Conservation (phyloP, 2,888 invertebrate genomes). For the Nephrotoma appendiculata region DNA sequence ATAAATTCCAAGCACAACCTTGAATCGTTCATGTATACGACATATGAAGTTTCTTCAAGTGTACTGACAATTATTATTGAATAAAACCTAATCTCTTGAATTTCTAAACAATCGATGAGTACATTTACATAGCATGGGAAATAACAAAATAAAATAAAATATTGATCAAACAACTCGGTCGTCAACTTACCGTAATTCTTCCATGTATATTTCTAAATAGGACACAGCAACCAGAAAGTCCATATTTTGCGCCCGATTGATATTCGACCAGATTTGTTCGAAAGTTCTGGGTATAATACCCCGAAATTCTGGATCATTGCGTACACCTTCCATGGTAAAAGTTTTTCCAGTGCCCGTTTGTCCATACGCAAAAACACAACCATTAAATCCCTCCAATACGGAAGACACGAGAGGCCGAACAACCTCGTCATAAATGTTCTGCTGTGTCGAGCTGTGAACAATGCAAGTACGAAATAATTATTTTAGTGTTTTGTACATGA, state of each 20-base stretch:
- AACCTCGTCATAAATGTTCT: constrained; percentile 89
- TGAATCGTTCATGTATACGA: not conserved
- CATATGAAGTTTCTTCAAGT: not conserved
- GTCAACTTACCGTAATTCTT: constrained; percentile 46
- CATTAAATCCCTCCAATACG: constrained; percentile 95
- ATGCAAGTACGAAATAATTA: not conserved
- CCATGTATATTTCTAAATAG: constrained; percentile 95
- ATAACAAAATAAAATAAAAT: not conserved
- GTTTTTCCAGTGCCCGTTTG: constrained; percentile 93
- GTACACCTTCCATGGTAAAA: constrained; percentile 53
- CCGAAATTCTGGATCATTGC: constrained; percentile 43
- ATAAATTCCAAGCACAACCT: not conserved
- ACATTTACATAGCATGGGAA: not conserved
- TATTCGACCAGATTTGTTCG: constrained; percentile 93
- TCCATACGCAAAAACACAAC: constrained; percentile 98
- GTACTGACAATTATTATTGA: not conserved
- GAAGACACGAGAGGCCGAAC: constrained; percentile 89
- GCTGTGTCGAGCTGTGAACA: constrained; percentile 58
- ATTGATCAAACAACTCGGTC: not conserved
- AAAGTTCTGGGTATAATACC: constrained; percentile 95
- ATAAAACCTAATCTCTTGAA: not conserved
- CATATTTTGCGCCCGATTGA: constrained; percentile 75
- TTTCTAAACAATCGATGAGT: constrained; percentile 24
- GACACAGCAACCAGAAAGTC: constrained; percentile 94
- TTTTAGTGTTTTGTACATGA: not conserved